Evolutionary conservation across 2,797 vertebrate genomes (phyloP).

Genomic region (Sphenodon punctatus): DNA sequence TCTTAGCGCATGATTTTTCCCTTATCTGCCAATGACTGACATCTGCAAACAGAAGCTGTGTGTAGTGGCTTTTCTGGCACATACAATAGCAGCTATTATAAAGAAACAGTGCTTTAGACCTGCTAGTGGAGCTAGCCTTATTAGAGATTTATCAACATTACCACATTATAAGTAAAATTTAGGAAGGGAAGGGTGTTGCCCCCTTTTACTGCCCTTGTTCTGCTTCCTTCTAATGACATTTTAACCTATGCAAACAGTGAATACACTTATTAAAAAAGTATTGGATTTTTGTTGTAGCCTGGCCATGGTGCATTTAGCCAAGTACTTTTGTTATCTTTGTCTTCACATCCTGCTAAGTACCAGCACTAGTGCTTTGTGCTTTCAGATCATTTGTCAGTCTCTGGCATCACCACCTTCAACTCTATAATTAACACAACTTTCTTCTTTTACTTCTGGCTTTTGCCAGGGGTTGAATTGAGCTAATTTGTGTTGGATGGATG

Average conservation of each 20-base stretch:
- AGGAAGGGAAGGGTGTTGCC: rapidly evolving
- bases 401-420: no score
- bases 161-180: background rate
- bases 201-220: rapidly evolving
- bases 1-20: background rate
- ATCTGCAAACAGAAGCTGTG: background rate
- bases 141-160: rapidly evolving
- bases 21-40: background rate
- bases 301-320: rapidly evolving
- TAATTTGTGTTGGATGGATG: no score
- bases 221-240: background rate
- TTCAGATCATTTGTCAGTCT: background rate
- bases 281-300: rapidly evolving
- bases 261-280: rapidly evolving
- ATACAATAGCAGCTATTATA: rapidly evolving
- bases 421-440: no score
- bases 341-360: background rate
- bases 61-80: background rate
- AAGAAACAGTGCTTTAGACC: rapidly evolving
- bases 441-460: no score
- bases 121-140: rapidly evolving
- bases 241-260: background rate
- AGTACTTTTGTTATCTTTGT: rapidly evolving
- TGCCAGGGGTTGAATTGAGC: no score
- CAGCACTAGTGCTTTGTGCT: background rate